Evolutionary conservation across 2,113 vertebrate genomes (phyloP), one percentile per base, ranked within the genome.

Genomic region (Salvelinus namaycush): DNA sequence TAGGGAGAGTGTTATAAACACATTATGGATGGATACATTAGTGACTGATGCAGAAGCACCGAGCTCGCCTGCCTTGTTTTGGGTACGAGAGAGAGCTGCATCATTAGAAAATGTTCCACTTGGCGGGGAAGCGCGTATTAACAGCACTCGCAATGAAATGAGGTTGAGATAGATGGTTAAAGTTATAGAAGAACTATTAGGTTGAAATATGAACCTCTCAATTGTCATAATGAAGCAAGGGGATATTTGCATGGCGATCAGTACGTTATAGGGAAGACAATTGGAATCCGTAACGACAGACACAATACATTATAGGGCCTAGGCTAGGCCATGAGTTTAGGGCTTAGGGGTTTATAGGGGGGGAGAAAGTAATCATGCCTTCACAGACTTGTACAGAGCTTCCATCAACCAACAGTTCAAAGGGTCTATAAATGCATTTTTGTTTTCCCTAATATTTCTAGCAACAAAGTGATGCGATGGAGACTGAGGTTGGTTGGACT

Each of bases 101-200:
- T 94, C 94, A 93, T 95, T 95, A 95, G 94, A 94, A 90, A 82
- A 92, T 83, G 93, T 92, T 96, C 95, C 95, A 95, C 94, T 94
- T 83, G 92, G 94, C 90, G 86, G 87, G 92, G 93, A 93, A 94
- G 92, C 94, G 87, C 91, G 90, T 88, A 92, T 94, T 87, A 95
- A 93, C 92, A 88, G 92, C 88, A 86, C 89, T 90, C 1, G 0
- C 90, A 92, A 93, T 94, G 93, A 95, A 96, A 96, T 92, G 93
- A 95, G 95, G 92, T 92, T 90, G 92, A 96, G 95, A 96, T 96
- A 93, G 94, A 96, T 96, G 92, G 93, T 93, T 92, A 94, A 94
- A 95, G 92, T 95, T 94, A 94, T 94, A 89, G 90, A 89, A 91
- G 91, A 90, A 93, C 94, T 94, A 94, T 94, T 94, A 94, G 90